Percentiles rank a stretch among this genome's conserved stretches.
These are phyloP conservation scores for Pedetes capensis DNA, from an alignment of 2,113 vertebrate species.

Conservation along the genomic window DNA sequence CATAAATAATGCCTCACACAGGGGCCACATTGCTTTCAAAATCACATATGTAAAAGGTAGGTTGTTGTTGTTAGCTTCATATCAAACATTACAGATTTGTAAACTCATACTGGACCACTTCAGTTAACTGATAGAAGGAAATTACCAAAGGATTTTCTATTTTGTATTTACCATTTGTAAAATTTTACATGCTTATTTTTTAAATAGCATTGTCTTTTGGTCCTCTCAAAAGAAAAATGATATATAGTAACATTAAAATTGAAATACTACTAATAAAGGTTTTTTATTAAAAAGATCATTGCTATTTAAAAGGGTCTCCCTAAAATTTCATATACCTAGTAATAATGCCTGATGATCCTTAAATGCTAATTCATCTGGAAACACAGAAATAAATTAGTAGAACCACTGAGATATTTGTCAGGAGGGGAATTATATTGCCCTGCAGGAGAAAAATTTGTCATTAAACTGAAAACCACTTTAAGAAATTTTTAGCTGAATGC, in stretches of 20 bases:
- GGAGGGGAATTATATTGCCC: background rate
- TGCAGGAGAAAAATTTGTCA: background rate
- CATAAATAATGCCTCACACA: background rate
- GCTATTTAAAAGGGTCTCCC: background rate
- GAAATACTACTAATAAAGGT: background rate
- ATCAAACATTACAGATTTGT: background rate
- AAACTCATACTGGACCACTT: background rate
- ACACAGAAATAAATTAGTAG: background rate
- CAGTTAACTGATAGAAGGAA: background rate
- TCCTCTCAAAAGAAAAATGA: background rate
- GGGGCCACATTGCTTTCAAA: background rate
- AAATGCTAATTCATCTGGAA: background rate
- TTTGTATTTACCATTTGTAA: background rate
- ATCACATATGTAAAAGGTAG: background rate
- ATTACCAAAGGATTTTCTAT: background rate
- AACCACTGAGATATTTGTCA: background rate
- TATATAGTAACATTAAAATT: background rate
- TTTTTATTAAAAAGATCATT: background rate
- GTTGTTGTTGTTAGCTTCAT: background rate
- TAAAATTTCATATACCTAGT: background rate
- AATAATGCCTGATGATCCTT: background rate
- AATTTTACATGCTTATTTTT: background rate
- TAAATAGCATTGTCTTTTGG: background rate
- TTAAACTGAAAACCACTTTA: background rate
- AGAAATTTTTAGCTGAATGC: no score